Conservation (phyloP, 2,797 vertebrate species). For the Eospalax fontanierii region DNA sequence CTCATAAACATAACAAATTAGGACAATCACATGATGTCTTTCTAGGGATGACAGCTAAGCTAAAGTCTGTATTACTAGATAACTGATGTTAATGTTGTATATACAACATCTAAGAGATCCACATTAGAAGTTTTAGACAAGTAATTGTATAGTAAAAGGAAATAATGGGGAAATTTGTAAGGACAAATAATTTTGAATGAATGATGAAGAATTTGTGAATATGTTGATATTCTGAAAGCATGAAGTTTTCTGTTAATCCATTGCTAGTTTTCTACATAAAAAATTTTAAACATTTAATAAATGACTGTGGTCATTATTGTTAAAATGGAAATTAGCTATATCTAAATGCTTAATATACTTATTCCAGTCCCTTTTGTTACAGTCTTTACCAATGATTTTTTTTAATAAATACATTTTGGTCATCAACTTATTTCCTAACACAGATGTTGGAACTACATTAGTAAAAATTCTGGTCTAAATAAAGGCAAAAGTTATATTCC, state of each 20-base stretch:
- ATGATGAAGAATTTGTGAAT: slow-evolving; percentile 35
- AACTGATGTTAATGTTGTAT: background rate
- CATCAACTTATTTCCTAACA: background rate
- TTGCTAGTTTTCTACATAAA: background rate
- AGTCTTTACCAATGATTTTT: background rate
- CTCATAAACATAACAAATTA: slow-evolving; percentile 57
- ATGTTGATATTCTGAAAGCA: slow-evolving; percentile 15
- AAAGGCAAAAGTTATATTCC: slow-evolving; percentile 5
- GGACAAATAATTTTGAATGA: background rate
- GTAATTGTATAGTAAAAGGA: background rate
- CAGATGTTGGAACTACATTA: background rate
- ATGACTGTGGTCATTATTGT: background rate
- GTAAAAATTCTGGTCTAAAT: background rate
- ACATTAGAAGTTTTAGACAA: background rate
- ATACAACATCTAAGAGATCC: background rate
- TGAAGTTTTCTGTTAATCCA: slow-evolving; percentile 27
- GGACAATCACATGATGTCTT: slow-evolving; percentile 26
- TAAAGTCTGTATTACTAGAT: slow-evolving; percentile 37
- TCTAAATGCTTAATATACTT: background rate
- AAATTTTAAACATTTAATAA: background rate
- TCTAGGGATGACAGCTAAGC: slow-evolving; percentile 29
- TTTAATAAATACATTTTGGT: slow-evolving; percentile 40
- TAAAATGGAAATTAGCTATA: slow-evolving; percentile 10
- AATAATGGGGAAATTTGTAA: slow-evolving; percentile 22
- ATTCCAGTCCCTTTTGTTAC: slow-evolving; percentile 5